These are phyloP conservation scores for Vicugna pacos DNA, from an alignment of 2,113 vertebrate species.

Conservation along the genomic window DNA sequence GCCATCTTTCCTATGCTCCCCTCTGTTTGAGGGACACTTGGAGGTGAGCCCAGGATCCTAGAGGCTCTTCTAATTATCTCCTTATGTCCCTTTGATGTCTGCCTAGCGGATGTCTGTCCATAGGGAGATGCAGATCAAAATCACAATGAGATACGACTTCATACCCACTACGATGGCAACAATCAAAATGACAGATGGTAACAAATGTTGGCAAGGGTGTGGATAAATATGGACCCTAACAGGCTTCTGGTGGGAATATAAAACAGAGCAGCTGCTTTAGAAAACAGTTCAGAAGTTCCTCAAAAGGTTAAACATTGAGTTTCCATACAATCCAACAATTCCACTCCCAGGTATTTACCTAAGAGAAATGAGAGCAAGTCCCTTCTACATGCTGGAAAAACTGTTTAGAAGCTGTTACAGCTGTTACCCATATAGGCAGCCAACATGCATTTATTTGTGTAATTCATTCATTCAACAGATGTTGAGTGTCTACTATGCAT, in stretches of 20 bases:
- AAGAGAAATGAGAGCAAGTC: neutral
- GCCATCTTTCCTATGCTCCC: neutral
- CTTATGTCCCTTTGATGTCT: neutral
- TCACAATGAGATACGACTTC: neutral
- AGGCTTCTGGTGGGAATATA: neutral
- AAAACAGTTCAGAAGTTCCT: neutral
- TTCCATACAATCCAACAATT: neutral
- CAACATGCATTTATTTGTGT: neutral
- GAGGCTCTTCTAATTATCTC: neutral
- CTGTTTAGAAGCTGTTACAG: neutral
- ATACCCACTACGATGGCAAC: neutral
- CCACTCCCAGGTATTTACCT: neutral
- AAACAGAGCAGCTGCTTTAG: neutral
- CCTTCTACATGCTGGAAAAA: neutral
- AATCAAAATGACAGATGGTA: slow-evolving; percentile 42
- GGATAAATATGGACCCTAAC: neutral
- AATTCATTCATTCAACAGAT: neutral
- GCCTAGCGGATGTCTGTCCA: neutral
- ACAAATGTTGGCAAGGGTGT: neutral
- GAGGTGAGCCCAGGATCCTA: neutral
- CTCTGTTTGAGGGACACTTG: neutral
- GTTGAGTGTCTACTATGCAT: neutral
- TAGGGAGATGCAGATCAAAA: slow-evolving; percentile 27
- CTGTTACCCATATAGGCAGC: neutral
- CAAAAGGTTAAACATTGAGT: neutral